Percentiles rank a stretch among this genome's conserved stretches.
phyloP scores from a whole-genome alignment of 2,888 invertebrate species.

The Oligia latruncula region DNA sequence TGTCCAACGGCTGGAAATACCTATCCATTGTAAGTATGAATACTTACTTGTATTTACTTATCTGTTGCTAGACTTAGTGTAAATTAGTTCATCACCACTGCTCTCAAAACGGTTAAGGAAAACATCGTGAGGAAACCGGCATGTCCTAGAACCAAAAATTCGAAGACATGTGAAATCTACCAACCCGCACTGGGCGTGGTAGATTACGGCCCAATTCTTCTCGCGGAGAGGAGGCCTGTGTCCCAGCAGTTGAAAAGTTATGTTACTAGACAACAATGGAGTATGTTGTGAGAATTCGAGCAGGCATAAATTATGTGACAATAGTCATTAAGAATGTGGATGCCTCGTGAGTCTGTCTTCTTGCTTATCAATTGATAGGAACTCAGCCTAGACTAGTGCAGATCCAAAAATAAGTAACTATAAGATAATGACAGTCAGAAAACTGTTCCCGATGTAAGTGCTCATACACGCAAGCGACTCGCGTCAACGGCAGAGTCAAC shows the following conservation, averaged over 20 bases:
- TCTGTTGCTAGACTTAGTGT: neutral
- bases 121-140: too few relatives aligned
- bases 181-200: too few relatives aligned
- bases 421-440: neutral
- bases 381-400: neutral
- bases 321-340: neutral
- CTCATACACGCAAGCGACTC: too few relatives aligned
- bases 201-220: too few relatives aligned
- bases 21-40: constrained; percentile 94
- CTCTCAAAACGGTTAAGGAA: too few relatives aligned
- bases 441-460: neutral
- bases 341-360: neutral
- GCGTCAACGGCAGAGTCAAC: too few relatives aligned
- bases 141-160: too few relatives aligned
- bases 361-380: neutral
- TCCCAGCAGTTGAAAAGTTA: too few relatives aligned
- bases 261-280: neutral
- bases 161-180: too few relatives aligned
- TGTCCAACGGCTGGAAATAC: constrained; percentile 97
- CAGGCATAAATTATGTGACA: neutral
- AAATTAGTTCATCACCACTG: too few relatives aligned
- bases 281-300: neutral
- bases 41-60: constrained; percentile 9
- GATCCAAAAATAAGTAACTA: neutral
- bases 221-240: too few relatives aligned